Base-by-base conservation (phyloP, 35 echinoderm and acorn worm species). In the Ophioderma brevispina region DNA sequence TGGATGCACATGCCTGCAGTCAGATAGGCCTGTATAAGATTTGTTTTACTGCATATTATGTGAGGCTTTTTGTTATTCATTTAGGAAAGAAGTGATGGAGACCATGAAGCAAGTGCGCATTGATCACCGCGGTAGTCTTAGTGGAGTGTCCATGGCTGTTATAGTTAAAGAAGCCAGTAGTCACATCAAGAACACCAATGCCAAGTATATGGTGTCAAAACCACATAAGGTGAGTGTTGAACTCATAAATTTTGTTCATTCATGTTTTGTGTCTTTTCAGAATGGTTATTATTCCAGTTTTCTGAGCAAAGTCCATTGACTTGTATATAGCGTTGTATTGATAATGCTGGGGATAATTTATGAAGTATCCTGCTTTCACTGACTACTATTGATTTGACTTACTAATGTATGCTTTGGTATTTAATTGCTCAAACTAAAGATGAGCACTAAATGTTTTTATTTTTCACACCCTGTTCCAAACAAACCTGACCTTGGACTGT, bases 61-160 rank as follows among this genome's bases (percentile, higher is more conserved):
- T 46, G 4, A 46, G 17, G 1, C 0, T 35, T 32, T 78, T 49
- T 21, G 32, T 34, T 87, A 6, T 31, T 39, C 36, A 6, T 11
- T 18, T 42, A 91, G 90, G 30, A 78, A 91, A 40, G 82, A 91
- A 70, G 38, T 91, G 1, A 85, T 83, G 32, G 90, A 91, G 41
- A 63, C 82, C 30, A 91, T 91, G n/a, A 64, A 77, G 6, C 90
- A 91, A 80, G 90, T 91, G 18, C 90, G 90, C 50, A 28, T 85
- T 41, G 82, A 91, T 56, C 90, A 91, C 41, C 64, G 76, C 21
- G 90, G 90, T 32, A 91, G 90, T 15, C 90, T 91, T 0, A 91
- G 90, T 37, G 90, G 90, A 18, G 84, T 85, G 8, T 49, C 90
- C 39, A 39, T 87, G 85, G 85, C 64, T 34, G 64, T 76, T 13